Base-by-base conservation (phyloP, 2,113 vertebrate genomes). In the Balaenoptera acutorostrata region DNA sequence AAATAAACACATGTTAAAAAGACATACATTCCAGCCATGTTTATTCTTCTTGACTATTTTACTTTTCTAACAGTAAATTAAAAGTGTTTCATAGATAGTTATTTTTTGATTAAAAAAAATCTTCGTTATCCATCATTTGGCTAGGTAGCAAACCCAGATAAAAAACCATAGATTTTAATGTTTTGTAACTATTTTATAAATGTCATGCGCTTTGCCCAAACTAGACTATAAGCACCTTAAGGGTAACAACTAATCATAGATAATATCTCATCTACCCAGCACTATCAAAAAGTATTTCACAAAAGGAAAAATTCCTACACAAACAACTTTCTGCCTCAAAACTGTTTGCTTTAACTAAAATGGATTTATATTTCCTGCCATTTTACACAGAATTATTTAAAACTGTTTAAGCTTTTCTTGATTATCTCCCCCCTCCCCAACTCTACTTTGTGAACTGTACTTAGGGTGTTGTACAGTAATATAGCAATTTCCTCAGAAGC, bases 291-390 rank as follows among this genome's bases (percentile, higher is more conserved):
- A 88, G 44, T 39, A 96, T 44, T 49, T 8, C 27, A 95, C 44
- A 88, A 86, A 88, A 81, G 72, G 49, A 81, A 93, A 93, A 71
- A 46, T 39, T 95, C 44, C 59, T 84, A 84, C 95, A 95, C 52
- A 82, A 81, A 93, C 6, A 6, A 10, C 72, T 75, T 94, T 68
- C 64, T 91, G n/a, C 68, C 39, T 78, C 49, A 88, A 93, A 93
- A 55, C 31, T 88, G 57, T 59, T 93, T 92, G 46, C 41, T 41
- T 84, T 95, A 95, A 89, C n/a, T 93, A 75, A 88, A 87, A 78
- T 77, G 11, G 8, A 71, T 61, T 78, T 75, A 5, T 85, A 49
- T 91, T 90, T 96, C 36, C 75, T 78, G 14, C 46, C 31, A 90
- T 69, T 7, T 90, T 90, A 93, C 13, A 93, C 15, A 68, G 66